Evolutionary conservation across 2,113 vertebrate species (phyloP), one percentile per base, ranked within the genome.

Genomic region (Pongo abelii): DNA sequence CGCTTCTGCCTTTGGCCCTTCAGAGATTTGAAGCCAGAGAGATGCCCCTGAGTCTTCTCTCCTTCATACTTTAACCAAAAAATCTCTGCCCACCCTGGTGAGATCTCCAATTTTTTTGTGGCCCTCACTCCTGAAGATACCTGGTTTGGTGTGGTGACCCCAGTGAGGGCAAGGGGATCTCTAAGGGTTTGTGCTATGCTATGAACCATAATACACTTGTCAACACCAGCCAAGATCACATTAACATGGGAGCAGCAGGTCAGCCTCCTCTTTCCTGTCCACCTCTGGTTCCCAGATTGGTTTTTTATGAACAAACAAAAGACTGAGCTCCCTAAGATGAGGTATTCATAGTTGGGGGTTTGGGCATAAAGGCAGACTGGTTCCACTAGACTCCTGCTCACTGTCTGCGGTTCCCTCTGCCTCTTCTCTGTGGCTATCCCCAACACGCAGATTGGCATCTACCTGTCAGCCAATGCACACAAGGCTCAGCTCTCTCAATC

Each of bases 181-280:
- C 46, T 35, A 0, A 64, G 27, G 57, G 27, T 64, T 30, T 3
- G 0, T n/a, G 32, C 52, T 2, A 6, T 43, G 18, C 11, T 55
- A 52, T 20, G 40, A 61, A 22, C 11, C 7, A 18, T 30, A 17
- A 1, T 5, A 25, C 12, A 14, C n/a, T 52, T 30, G 48, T 40
- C 69, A 22, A 40, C 16, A 20, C 55, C 0, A 20, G 12, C 32
- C 9, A 1, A 27, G 69, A 38, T 20, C 2, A 8, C 20, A 11
- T 0, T 2, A 38, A 0, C 22, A 20, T 5, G 22, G n/a, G 46
- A 40, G 25, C 20, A 13, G 69, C 40, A 0, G 23, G 43, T 20
- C 43, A 69, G 55, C 59, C 75, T 48, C 6, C 18, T 32, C 20
- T 57, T 96, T 87, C 48, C 75, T 2, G 0, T 59, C 55, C 38